Conservation (phyloP, 2,797 vertebrate genomes). For the Galago senegalensis region DNA sequence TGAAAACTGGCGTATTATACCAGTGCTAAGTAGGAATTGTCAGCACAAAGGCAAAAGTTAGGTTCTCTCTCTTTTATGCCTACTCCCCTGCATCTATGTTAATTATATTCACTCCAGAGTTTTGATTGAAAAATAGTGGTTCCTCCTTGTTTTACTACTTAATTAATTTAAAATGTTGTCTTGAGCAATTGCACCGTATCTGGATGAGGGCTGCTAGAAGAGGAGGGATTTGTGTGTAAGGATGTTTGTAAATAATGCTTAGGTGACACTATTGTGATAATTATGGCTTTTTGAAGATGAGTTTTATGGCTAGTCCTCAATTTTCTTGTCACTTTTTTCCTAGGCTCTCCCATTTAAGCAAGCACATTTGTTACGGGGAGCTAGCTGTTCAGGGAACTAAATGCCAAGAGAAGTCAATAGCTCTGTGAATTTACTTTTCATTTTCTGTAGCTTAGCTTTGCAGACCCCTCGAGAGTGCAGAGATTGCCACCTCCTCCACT, state of each 20-base stretch:
- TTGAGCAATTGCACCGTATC: slow-evolving; percentile 16
- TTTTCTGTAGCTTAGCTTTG: not conserved
- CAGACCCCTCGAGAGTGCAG: not conserved
- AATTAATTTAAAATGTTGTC: slow-evolving; percentile 66
- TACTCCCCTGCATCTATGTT: not conserved
- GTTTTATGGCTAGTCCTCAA: slow-evolving; percentile 74
- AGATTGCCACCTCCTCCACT: not conserved
- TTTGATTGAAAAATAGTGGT: slow-evolving; percentile 66
- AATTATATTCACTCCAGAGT: slow-evolving; percentile 38
- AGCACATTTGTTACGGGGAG: slow-evolving; percentile 32
- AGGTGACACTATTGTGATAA: slow-evolving; percentile 68
- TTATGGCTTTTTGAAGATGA: slow-evolving; percentile 78
- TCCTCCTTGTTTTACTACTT: slow-evolving; percentile 66
- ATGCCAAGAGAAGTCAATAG: not conserved
- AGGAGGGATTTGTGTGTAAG: not conserved
- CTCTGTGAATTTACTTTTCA: not conserved
- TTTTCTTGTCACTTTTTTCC: slow-evolving; percentile 73
- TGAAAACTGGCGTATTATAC: not conserved
- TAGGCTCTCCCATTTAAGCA: slow-evolving; percentile 56
- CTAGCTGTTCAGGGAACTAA: slow-evolving; percentile 14
- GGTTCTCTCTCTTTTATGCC: not conserved
- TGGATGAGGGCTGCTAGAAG: slow-evolving; percentile 14
- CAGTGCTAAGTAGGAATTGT: not conserved
- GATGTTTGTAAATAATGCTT: slow-evolving; percentile 75
- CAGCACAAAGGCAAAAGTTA: not conserved